phyloP scores from a whole-genome alignment of 2,888 invertebrate species.

The Nemotelus pantherinus region DNA sequence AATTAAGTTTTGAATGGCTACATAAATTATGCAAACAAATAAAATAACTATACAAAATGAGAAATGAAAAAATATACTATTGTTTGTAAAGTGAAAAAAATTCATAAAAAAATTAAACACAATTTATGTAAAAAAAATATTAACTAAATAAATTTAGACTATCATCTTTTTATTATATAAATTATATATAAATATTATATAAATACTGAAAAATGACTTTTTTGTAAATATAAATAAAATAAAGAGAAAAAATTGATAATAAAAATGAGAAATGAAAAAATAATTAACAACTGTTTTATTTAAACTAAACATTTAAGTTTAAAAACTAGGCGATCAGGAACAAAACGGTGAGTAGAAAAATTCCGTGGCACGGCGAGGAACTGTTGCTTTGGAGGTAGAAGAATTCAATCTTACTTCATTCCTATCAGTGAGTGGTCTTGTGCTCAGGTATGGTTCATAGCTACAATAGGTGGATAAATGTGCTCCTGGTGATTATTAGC shows the following conservation, averaged over 20 bases:
- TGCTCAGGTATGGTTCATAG: no score
- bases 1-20: constrained; percentile 17
- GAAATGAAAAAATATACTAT: constrained; percentile 2
- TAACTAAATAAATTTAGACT: constrained; percentile 3
- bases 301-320: no score
- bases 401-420: no score
- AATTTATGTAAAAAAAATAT: constrained; percentile 32
- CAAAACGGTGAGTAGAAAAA: no score
- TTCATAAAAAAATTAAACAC: constrained; percentile 20
- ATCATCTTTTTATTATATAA: constrained; percentile 40
- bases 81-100: constrained; percentile 7
- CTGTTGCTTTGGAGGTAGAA: no score
- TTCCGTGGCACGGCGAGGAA: no score
- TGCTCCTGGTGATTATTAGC: no score
- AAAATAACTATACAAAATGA: neutral
- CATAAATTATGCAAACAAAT: constrained; percentile 26
- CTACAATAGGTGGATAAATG: no score
- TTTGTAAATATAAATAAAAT: constrained; percentile 38
- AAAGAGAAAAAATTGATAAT: constrained; percentile 18
- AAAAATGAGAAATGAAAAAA: constrained; percentile 25
- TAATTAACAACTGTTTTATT: neutral
- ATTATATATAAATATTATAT: constrained; percentile 22
- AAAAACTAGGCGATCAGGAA: no score
- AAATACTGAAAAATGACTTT: constrained; percentile 32
- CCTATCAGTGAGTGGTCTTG: no score